Percentiles rank a stretch among this genome's conserved stretches.
Conservation (phyloP, 2,888 invertebrate species). For the Lymantria monacha region DNA sequence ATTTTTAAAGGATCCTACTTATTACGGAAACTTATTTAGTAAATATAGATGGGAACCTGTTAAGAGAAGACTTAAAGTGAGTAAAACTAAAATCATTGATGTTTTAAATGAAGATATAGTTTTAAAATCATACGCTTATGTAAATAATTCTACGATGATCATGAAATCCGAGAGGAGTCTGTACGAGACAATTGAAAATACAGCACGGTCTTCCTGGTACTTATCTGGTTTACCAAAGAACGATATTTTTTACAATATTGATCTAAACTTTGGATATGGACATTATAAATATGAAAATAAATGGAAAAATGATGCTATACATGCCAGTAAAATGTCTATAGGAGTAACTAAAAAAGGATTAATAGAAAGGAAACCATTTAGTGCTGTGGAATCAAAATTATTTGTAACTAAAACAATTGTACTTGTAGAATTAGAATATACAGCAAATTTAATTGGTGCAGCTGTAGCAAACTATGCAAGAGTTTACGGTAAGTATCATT, state of each 20-base stretch:
- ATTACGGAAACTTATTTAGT: constrained; percentile 48
- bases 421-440: constrained; percentile 47
- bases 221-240: constrained; percentile 45
- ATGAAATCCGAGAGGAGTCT: constrained; percentile 35
- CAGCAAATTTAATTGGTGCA: constrained; percentile 47
- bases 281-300: constrained; percentile 36
- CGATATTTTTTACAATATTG: constrained; percentile 40
- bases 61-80: constrained; percentile 41
- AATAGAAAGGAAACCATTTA: constrained; percentile 43
- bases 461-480: constrained; percentile 52
- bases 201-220: constrained; percentile 47
- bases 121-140: constrained; percentile 41
- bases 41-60: constrained; percentile 56
- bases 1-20: constrained; percentile 59
- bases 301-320: constrained; percentile 47
- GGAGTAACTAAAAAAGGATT: constrained; percentile 36
- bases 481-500: constrained; percentile 61
- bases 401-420: constrained; percentile 47
- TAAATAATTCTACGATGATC: constrained; percentile 48
- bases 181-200: constrained; percentile 41
- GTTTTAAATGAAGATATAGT: constrained; percentile 43
- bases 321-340: constrained; percentile 32
- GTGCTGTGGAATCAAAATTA: constrained; percentile 41
- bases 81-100: constrained; percentile 43
- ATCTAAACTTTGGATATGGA: constrained; percentile 40